phyloP scores from a whole-genome alignment of 2,113 vertebrate species.

The Oncorhynchus nerka region DNA sequence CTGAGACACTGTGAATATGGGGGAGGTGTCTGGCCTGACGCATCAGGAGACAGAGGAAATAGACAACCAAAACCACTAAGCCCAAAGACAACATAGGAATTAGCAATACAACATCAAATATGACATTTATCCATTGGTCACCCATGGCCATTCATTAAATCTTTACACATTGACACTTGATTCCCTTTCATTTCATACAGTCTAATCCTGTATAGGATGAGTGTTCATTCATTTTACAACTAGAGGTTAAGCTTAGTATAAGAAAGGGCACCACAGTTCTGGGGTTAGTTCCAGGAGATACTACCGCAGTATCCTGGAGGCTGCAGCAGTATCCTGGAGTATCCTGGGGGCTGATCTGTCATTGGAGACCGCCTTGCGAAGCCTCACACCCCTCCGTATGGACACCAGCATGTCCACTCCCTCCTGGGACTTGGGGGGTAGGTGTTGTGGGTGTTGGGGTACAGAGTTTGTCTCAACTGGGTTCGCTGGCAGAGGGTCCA shows the following conservation, averaged over 20 bases:
- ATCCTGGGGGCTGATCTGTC: conserved; percentile 93
- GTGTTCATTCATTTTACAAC: conserved; percentile 30
- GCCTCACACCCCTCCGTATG: conserved; percentile 90
- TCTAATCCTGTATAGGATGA: conserved; percentile 38
- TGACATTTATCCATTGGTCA: conserved; percentile 6
- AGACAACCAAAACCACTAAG: conserved; percentile 29
- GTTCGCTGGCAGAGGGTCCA: conserved; percentile 37
- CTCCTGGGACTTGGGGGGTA: conserved; percentile 56
- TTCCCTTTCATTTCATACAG: conserved; percentile 19
- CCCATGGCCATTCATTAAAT: conserved; percentile 15
- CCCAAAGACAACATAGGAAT: conserved; percentile 30
- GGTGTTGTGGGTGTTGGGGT: conserved; percentile 20
- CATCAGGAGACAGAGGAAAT: conserved; percentile 36
- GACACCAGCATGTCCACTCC: conserved; percentile 90
- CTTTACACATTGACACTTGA: conserved; percentile 29
- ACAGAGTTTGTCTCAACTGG: background rate
- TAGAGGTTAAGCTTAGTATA: conserved; percentile 17
- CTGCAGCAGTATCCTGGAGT: conserved; percentile 74
- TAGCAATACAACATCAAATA: conserved; percentile 41
- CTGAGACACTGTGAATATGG: too few species aligned
- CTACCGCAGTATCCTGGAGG: background rate
- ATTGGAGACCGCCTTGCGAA: conserved; percentile 90
- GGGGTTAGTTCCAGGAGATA: background rate
- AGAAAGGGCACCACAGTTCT: background rate
- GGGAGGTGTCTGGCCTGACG: conserved; percentile 26